A percentile compares a stretch with the other conserved stretches of the same genome.
These are phyloP conservation scores for Drosophila mayri DNA, from an alignment of 1,140 invertebrate genomes.

Conservation along the genomic window DNA sequence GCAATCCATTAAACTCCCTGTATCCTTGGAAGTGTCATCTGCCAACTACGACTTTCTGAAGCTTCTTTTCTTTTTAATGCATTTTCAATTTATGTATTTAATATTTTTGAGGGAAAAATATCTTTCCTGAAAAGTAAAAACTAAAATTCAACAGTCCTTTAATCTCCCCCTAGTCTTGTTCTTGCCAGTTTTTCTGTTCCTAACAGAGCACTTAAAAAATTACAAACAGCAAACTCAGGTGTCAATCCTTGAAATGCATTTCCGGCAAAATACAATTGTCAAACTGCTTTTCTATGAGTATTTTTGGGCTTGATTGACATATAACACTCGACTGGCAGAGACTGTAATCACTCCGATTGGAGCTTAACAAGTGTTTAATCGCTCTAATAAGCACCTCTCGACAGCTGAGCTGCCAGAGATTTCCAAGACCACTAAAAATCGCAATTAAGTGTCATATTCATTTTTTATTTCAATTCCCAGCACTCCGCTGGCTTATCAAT, in stretches of 20 bases:
- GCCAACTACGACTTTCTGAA: no score
- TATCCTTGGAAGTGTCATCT: no score
- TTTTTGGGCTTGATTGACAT: slow-evolving; percentile 36
- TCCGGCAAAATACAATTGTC: background rate
- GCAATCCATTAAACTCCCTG: background rate
- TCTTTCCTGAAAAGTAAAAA: no score
- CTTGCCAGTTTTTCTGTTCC: background rate
- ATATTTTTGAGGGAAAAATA: no score
- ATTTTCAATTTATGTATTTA: no score
- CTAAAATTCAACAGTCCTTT: background rate
- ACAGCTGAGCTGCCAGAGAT: slow-evolving; percentile 23
- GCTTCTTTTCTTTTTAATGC: no score
- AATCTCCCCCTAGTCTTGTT: background rate
- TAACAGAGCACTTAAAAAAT: background rate
- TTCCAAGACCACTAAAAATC: slow-evolving; percentile 28
- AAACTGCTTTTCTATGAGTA: background rate
- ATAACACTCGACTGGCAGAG: slow-evolving; percentile 13
- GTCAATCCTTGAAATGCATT: slow-evolving; percentile 6
- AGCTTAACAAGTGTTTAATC: slow-evolving; percentile 52
- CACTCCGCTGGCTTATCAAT: slow-evolving; percentile 27
- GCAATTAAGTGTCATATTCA: slow-evolving; percentile 57
- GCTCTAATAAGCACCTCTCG: slow-evolving; percentile 37
- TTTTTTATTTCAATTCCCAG: slow-evolving; percentile 4
- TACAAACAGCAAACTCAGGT: background rate
- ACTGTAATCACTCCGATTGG: slow-evolving; percentile 27